Percentiles rank a stretch among this genome's conserved stretches.
phyloP scores from a whole-genome alignment of 2,888 invertebrate species.

The Leptothorax acervorum region DNA sequence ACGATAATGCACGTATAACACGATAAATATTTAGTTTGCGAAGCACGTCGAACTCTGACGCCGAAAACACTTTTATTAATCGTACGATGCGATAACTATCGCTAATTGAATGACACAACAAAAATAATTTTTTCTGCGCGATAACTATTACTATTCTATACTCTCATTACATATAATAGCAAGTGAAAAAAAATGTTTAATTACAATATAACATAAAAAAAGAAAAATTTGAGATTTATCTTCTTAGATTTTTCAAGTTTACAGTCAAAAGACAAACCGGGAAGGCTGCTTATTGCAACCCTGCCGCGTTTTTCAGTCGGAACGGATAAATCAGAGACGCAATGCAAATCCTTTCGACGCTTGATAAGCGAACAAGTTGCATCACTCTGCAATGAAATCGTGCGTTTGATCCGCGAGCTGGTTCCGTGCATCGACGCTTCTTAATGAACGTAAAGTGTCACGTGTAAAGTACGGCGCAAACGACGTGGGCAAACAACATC shows the following conservation, averaged over 20 bases:
- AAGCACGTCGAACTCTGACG: not conserved
- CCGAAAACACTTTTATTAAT: slow-evolving; percentile 18
- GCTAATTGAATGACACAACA: not conserved
- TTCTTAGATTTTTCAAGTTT: not conserved
- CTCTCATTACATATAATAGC: not conserved
- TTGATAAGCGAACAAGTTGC: slow-evolving; percentile 19
- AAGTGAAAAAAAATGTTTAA: not conserved
- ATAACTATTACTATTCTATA: not conserved
- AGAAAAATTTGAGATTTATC: not conserved
- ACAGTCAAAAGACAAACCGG: not conserved
- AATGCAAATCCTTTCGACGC: not conserved
- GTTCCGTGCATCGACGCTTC: slow-evolving; percentile 25
- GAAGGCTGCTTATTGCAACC: not conserved
- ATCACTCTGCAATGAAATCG: slow-evolving; percentile 29
- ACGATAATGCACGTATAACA: slow-evolving; percentile 18
- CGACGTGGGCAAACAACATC: slow-evolving; percentile 44
- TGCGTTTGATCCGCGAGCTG: slow-evolving; percentile 21
- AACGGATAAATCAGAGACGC: not conserved
- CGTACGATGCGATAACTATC: not conserved
- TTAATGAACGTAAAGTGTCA: slow-evolving; percentile 27
- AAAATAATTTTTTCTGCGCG: not conserved
- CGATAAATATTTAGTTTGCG: slow-evolving; percentile 31
- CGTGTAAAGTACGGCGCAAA: slow-evolving; percentile 16
- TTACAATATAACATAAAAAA: not conserved
- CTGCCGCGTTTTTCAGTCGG: not conserved